Percentiles rank a stretch among this genome's conserved stretches.
These are phyloP conservation scores for Drosophila pectinifera DNA, from an alignment of 1,140 invertebrate genomes.

Conservation along the genomic window DNA sequence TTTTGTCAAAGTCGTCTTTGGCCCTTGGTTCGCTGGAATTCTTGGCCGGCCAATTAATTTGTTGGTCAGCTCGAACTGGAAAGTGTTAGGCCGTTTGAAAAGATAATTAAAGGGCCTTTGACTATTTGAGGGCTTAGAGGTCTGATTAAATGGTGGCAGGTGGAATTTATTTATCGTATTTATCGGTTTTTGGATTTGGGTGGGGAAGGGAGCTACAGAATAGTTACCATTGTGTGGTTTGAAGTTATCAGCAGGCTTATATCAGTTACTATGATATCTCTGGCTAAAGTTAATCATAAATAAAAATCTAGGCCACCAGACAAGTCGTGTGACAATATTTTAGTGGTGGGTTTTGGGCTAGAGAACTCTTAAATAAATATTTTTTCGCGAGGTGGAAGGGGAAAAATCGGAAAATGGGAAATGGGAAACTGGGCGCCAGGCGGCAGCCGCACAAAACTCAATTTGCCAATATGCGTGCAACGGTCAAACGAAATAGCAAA, in stretches of 20 bases:
- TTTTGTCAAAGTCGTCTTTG: slow-evolving; percentile 48
- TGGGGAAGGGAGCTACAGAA: background rate
- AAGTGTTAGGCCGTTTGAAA: slow-evolving; percentile 52
- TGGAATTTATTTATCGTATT: slow-evolving; percentile 30
- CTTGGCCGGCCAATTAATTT: slow-evolving; percentile 58
- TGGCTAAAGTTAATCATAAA: background rate
- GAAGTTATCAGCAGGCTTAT: slow-evolving; percentile 10
- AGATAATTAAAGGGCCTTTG: slow-evolving; percentile 49
- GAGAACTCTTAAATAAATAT: background rate
- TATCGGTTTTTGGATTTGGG: background rate
- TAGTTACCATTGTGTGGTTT: background rate
- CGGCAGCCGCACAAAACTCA: slow-evolving; percentile 58
- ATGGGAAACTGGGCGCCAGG: slow-evolving; percentile 4
- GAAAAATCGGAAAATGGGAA: slow-evolving; percentile 11
- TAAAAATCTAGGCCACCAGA: background rate
- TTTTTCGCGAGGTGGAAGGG: background rate
- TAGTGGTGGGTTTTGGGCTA: background rate
- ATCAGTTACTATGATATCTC: background rate
- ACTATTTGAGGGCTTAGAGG: slow-evolving; percentile 29
- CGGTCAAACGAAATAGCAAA: slow-evolving; percentile 76
- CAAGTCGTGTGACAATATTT: slow-evolving; percentile 4
- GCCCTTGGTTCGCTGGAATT: slow-evolving; percentile 28
- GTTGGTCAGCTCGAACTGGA: no score
- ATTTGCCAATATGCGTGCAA: slow-evolving; percentile 67
- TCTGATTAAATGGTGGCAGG: slow-evolving; percentile 31